Evolutionary conservation across 2,113 vertebrate species (phyloP).

Genomic region (Leptosomus discolor): DNA sequence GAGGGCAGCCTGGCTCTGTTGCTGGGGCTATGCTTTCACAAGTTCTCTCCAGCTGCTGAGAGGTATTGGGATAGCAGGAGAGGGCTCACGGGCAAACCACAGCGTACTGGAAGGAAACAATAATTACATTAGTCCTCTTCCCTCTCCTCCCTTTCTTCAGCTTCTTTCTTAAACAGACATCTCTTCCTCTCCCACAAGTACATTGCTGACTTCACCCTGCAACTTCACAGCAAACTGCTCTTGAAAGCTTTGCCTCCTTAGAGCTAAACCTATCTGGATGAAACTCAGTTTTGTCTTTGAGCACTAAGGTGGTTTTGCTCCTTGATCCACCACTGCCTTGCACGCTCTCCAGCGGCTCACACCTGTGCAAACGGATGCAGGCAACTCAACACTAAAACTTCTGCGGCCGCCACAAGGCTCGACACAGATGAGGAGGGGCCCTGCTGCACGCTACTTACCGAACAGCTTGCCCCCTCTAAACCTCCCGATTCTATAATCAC

Average conservation of each 20-base stretch:
- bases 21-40: not conserved
- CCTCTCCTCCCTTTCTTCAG: not conserved
- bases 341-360: fast-evolving
- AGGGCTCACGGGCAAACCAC: fast-evolving
- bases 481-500: not conserved
- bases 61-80: fast-evolving
- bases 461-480: too few species aligned
- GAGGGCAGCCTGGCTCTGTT: not conserved
- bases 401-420: fast-evolving
- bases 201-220: not conserved
- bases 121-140: not conserved
- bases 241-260: not conserved
- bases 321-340: too few species aligned
- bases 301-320: not conserved
- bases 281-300: not conserved
- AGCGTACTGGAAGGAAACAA: not conserved
- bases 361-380: fast-evolving
- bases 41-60: not conserved
- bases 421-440: fast-evolving
- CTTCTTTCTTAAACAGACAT: not conserved
- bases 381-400: fast-evolving
- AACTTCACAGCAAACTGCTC: not conserved
- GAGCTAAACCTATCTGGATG: not conserved
- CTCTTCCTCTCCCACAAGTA: not conserved
- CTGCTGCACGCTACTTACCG: fast-evolving